Evolutionary conservation across 2,888 invertebrate species (phyloP).

Genomic region (Drosophila multiciliata): DNA sequence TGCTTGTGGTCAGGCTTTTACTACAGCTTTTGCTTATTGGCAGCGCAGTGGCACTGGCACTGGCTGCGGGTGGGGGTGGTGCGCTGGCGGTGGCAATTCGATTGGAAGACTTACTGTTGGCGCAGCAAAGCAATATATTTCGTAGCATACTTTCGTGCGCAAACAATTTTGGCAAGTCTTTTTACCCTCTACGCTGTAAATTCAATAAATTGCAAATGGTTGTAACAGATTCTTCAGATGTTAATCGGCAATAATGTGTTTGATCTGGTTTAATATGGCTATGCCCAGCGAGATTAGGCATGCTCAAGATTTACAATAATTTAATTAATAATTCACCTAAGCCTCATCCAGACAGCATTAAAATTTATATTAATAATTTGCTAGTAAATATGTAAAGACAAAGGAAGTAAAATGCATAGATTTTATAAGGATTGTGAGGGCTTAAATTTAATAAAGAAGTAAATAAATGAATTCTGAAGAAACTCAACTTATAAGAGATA

Average conservation of each 20-base stretch:
- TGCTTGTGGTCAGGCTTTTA: conserved; percentile 37
- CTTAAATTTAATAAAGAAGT: background rate
- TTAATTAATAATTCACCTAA: background rate
- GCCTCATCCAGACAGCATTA: background rate
- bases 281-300: background rate
- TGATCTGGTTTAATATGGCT: background rate
- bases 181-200: conserved; percentile 13
- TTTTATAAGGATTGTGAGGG: background rate
- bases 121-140: conserved; percentile 62
- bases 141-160: conserved; percentile 76
- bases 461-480: background rate
- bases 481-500: background rate
- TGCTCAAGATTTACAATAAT: background rate
- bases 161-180: conserved; percentile 47
- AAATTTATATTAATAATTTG: background rate
- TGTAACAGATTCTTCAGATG: background rate
- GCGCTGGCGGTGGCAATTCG: background rate
- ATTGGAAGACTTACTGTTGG: conserved; percentile 39
- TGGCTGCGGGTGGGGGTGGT: background rate
- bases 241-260: background rate
- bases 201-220: background rate
- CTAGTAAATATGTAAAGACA: background rate
- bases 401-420: too few relatives aligned
- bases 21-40: conserved; percentile 17
- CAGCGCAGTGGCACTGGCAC: too few relatives aligned